Evolutionary conservation across 2,888 invertebrate species (phyloP).

Genomic region (Neocrepidodera transversa): DNA sequence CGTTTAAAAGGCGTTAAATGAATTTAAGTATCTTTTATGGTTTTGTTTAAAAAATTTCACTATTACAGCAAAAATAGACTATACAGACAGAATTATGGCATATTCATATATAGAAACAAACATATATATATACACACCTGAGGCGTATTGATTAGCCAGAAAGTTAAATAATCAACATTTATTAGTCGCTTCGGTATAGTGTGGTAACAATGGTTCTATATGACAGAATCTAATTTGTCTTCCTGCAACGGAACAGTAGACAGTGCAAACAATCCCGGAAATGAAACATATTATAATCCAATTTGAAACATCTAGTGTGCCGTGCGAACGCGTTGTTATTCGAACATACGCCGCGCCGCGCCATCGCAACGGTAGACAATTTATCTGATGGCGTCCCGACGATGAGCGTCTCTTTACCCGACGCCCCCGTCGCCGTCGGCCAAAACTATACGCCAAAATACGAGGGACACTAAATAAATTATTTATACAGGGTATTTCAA

Average conservation of each 20-base stretch:
- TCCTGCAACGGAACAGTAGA: conserved; percentile 8
- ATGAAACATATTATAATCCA: conserved; percentile 34
- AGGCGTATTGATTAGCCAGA: no score
- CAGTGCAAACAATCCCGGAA: conserved; percentile 28
- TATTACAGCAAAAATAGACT: no score
- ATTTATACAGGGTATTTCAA: no score
- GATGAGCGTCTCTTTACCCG: not conserved
- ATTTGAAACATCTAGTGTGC: conserved; percentile 25
- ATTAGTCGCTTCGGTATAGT: no score
- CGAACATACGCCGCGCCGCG: conserved; percentile 6
- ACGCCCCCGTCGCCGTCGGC: conserved; percentile 12
- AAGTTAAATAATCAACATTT: no score
- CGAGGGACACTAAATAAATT: conserved; percentile 1
- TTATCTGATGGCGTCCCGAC: conserved; percentile 10
- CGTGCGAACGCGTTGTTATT: not conserved
- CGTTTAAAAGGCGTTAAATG: no score
- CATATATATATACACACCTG: no score
- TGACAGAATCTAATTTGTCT: conserved; percentile 18
- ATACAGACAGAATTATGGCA: no score
- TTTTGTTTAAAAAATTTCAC: no score
- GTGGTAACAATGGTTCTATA: not conserved
- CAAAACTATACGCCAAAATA: conserved; percentile 5
- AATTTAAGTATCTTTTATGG: no score
- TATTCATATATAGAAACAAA: no score
- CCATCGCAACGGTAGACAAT: conserved; percentile 19